A percentile compares a stretch with the other conserved stretches of the same genome.
Evolutionary conservation across 2,113 vertebrate genomes (phyloP).

Genomic region (Vulpes ferrilata): DNA sequence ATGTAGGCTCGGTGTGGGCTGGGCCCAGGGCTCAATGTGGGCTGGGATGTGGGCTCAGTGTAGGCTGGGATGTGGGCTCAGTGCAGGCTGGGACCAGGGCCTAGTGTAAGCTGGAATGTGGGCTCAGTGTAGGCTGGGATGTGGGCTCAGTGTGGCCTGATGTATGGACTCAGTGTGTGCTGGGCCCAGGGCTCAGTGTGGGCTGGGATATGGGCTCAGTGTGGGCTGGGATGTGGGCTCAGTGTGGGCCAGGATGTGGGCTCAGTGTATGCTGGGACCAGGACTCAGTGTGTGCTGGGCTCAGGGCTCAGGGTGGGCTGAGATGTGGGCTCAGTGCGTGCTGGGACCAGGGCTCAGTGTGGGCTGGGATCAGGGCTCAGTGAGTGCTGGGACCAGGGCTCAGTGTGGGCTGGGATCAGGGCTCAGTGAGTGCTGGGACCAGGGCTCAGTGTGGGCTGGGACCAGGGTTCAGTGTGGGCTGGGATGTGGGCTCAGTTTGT

Average conservation of each 20-base stretch:
- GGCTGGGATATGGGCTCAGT: background rate
- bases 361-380: accelerated
- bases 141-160: background rate
- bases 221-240: no score
- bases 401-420: background rate
- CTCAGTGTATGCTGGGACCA: background rate
- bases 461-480: background rate
- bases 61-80: no score
- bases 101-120: no score
- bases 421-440: background rate
- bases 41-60: background rate
- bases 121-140: no score
- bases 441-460: no score
- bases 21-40: background rate
- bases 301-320: background rate
- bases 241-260: background rate
- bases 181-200: background rate
- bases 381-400: background rate
- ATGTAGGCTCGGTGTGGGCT: accelerated
- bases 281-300: no score
- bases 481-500: background rate
- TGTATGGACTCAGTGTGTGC: background rate
- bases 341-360: background rate
- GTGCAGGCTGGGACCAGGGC: accelerated
- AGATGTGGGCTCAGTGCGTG: background rate